A percentile compares a stretch with the other conserved stretches of the same genome.
Conservation (phyloP, 1,140 invertebrate genomes). For the Camponotus floridanus region DNA sequence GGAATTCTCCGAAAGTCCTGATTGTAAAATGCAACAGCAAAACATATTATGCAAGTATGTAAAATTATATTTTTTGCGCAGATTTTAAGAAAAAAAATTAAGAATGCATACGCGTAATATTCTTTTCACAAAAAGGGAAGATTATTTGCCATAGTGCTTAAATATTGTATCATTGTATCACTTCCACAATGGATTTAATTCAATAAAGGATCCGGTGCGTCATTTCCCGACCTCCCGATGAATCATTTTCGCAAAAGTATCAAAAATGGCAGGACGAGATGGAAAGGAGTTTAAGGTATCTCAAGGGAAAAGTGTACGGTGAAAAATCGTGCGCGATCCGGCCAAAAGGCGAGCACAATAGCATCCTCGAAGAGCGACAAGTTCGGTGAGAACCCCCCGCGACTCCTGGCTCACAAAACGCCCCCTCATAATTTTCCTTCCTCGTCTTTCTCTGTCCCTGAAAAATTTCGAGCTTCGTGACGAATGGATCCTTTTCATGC, state of each 20-base stretch:
- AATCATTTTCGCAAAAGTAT: constrained; percentile 27
- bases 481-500: constrained; percentile 49
- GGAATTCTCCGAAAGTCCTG: not conserved
- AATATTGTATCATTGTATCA: constrained; percentile 1
- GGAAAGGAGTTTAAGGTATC: constrained; percentile 43
- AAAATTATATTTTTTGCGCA: constrained; percentile 7
- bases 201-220: constrained; percentile 20
- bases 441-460: constrained; percentile 44
- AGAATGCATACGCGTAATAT: not conserved
- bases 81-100: not conserved
- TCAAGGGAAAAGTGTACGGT: constrained; percentile 30
- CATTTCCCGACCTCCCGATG: not conserved
- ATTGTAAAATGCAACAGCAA: not conserved
- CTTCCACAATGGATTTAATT: not conserved
- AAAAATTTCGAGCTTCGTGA: constrained; percentile 52
- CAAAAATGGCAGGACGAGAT: not conserved
- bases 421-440: constrained; percentile 62
- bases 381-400: constrained; percentile 52
- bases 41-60: too few species aligned
- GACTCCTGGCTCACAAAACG: constrained; percentile 62
- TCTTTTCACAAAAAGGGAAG: not conserved
- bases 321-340: constrained; percentile 69
- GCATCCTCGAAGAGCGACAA: constrained; percentile 67
- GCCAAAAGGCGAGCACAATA: constrained; percentile 65
- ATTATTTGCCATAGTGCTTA: not conserved